phyloP scores from a whole-genome alignment of 2,888 invertebrate genomes.

The Prosopocoilus inquinatus region DNA sequence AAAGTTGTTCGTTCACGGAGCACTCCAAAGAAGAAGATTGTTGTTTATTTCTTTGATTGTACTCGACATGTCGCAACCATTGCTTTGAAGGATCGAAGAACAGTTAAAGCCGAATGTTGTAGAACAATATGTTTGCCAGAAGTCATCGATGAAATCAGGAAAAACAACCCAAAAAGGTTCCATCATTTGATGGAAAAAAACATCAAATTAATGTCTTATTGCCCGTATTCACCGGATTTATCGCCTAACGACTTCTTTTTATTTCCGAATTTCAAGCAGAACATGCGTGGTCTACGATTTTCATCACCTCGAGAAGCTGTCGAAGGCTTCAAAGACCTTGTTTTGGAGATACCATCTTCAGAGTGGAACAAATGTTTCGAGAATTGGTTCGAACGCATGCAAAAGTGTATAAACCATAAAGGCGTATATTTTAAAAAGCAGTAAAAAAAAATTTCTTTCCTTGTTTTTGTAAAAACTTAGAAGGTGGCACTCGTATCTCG shows the following conservation, averaged over 20 bases:
- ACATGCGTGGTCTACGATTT: constrained; percentile 29
- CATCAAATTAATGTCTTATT: constrained; percentile 6
- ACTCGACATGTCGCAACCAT: too few relatives aligned
- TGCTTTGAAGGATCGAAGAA: too few relatives aligned
- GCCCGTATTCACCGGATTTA: constrained; percentile 25
- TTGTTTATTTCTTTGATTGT: too few relatives aligned
- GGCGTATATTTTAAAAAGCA: neutral
- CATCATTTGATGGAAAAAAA: constrained; percentile 5
- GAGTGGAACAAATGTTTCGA: constrained; percentile 18
- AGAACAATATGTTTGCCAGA: constrained; percentile 33
- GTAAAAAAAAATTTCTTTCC: neutral
- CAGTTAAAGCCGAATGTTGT: constrained; percentile 15
- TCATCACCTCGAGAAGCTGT: constrained; percentile 28
- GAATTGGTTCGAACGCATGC: constrained; percentile 31
- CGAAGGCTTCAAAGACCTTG: constrained; percentile 28
- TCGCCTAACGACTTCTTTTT: constrained; percentile 28
- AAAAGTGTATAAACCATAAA: too few relatives aligned
- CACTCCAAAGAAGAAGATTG: neutral
- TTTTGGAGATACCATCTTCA: constrained; percentile 26
- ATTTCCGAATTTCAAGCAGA: constrained; percentile 27
- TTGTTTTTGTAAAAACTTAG: neutral
- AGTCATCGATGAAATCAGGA: constrained; percentile 35
- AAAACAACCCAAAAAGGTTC: constrained; percentile 16
- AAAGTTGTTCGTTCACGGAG: neutral
- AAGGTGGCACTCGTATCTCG: too few relatives aligned